Base-by-base conservation (phyloP, 2,113 vertebrate species). In the Trogon surrucura region DNA sequence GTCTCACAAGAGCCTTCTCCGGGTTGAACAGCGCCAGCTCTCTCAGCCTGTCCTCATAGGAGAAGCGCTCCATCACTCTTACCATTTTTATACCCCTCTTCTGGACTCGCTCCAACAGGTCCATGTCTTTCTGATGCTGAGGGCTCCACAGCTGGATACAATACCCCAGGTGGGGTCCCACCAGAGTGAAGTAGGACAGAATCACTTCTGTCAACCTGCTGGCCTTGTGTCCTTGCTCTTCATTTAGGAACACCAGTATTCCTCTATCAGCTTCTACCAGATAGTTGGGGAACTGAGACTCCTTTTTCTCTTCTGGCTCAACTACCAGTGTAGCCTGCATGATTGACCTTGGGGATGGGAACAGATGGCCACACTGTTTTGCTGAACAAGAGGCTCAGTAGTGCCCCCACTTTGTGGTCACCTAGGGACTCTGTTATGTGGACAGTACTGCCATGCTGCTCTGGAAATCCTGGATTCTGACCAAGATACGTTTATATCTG, bases 341-440 rank as follows among this genome's bases (percentile, higher is more conserved):
- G 30, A 66, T 90, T 88, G 65, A 48, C 29, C 21, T 45, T 48
- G 17, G 20, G 8, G 26, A 14, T 74, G 13, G 44, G 47, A 70
- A 66, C 26, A 65, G 41, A 20, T 53, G 51, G 22, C 41, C 25
- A 32, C 16, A 9, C 16, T 48, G 47, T 45, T 60, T 72, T 78
- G 16, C n/a, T 34, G 47, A 10, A 23, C 41, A 50, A 29, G 25
- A 85, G 5, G 25, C 26, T 62, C 61, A 34, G 29, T 17, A 51
- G 41, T 48, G 22, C 0, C 0, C 17, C 4, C 26, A 36, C 48
- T 44, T 70, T 2, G 3, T 50, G 9, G 13, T 41, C 73, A 30
- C 48, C 30, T 51, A 30, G 29, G 69, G 19, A 12, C 25, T 86
- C 12, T 72, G 13, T 80, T 56, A 12, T 2, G 5, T 72, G 26